Base-by-base conservation (phyloP, 2,113 vertebrate species). In the Lepus europaeus region DNA sequence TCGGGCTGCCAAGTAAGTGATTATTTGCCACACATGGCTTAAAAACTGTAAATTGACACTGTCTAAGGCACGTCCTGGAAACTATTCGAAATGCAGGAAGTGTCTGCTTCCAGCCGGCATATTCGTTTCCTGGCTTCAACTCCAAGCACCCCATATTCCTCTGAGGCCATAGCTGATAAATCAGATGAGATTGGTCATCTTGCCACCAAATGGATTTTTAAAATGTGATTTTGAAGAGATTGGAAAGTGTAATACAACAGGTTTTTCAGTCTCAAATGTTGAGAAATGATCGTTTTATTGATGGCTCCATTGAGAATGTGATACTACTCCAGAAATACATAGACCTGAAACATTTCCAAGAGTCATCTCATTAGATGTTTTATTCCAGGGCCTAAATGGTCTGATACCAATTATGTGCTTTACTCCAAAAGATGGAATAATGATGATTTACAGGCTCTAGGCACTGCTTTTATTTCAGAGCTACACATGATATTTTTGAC, bases 211-310 rank as follows among this genome's bases (percentile, higher is more conserved):
- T 97, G 80, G 93, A 97, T 96, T 97, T 97, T 95, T 92, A 6
- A 94, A 97, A 97, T 97, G 93, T 96, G 96, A 97, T 96, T 97
- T 94, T 94, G 91, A 94, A 95, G 91, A 97, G 95, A 97, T 95
- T 95, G 91, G 89, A 96, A 95, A 91, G 68, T 95, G 87, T 96
- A 95, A 96, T 96, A 95, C 96, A 96, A 95, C 93, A 97, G 76
- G 92, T 96, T 97, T 96, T 94, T 86, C 83, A 70, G 93, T 89
- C 87, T 85, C 95, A 31, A 1, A 69, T 80, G 66, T 91, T 95
- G 93, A 96, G 95, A 96, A 96, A 96, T 87, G 72, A 95, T 94
- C 93, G 77, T 91, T 91, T 91, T 96, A 95, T 94, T 94, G 96
- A 95, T 73, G 49, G 53, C 87, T 96, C 89, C 96, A 85, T 85